Base-by-base conservation (phyloP, 1,140 invertebrate genomes). In the Formica selysi region DNA sequence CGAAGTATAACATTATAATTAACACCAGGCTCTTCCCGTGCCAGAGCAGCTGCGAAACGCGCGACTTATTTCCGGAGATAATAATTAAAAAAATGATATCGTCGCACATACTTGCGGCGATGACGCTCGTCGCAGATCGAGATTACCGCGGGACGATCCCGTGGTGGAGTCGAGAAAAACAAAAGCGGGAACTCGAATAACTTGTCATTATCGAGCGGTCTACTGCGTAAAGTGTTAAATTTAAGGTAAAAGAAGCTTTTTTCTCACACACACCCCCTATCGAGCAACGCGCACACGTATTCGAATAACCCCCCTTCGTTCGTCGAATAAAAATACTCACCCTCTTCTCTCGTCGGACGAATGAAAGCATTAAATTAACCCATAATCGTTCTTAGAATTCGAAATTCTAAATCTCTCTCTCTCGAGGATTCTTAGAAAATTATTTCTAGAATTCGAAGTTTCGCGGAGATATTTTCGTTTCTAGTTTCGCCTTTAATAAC, bases 61-160 rank as follows among this genome's bases (percentile, higher is more conserved):
- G 38, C 59, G 1, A 51, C 19, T 51, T 48, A 29, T 65, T 78
- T 38, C 13, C 26, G 16, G 4, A 44, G 26, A 38, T 73, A 36
- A 38, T 73, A 57, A 62, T 44, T 44, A 44, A 19, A 51, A 51
- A 13, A 76, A 16, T 36, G 22, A 0, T 38, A 65, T 86, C 73
- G 74, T 87, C 59, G 64, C 67, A 1, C 26, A 29, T 29, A 79
- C 64, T 88, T 73, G 76, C 26, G 26, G 26, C 70, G n/a, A 51
- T 51, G 16, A 48, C 48, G 16, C 71, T 59, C 36, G 44, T 87
- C 22, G 70, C 65, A 73, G 68, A 61, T 76, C 86, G 86, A 87
- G 86, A 89, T 76, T 85, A 89, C 64, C 57, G 73, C 68, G 79
- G 48, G 71, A 76, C 76, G 62, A 70, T 68, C 38, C 68, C 32